phyloP scores from a whole-genome alignment of 2,888 invertebrate genomes.

The Polydrusus tereticollis region DNA sequence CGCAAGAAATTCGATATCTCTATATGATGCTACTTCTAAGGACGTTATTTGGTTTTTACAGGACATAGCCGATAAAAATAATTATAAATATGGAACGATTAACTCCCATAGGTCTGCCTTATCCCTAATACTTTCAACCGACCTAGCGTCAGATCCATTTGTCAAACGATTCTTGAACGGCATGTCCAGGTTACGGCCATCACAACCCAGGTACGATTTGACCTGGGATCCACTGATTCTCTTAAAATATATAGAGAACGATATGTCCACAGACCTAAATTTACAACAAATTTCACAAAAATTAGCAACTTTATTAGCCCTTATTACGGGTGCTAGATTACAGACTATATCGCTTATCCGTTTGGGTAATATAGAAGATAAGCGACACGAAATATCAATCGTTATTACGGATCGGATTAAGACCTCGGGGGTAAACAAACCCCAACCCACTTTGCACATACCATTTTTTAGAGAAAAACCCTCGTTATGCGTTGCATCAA shows the following conservation, averaged over 20 bases:
- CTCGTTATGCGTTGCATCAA: constrained; percentile 24
- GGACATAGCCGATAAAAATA: neutral
- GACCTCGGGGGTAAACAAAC: constrained; percentile 19
- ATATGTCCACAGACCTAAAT: neutral
- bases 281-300: constrained; percentile 46
- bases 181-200: constrained; percentile 47
- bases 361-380: constrained; percentile 24
- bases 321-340: constrained; percentile 52
- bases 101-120: constrained; percentile 37
- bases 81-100: constrained; percentile 15
- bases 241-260: constrained; percentile 36
- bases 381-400: constrained; percentile 32
- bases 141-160: constrained; percentile 15
- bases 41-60: constrained; percentile 31
- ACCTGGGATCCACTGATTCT: constrained; percentile 53
- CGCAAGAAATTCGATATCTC: neutral
- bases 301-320: constrained; percentile 51
- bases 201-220: constrained; percentile 42
- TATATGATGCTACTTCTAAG: neutral
- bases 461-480: constrained; percentile 35
- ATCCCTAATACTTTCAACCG: constrained; percentile 9
- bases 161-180: constrained; percentile 46
- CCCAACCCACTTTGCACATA: constrained; percentile 15
- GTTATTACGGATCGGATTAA: constrained; percentile 50
- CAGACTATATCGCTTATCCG: constrained; percentile 52